A percentile compares a stretch with the other conserved stretches of the same genome.
Conservation (phyloP, 1,140 invertebrate genomes). For the Aphidius gifuensis region DNA sequence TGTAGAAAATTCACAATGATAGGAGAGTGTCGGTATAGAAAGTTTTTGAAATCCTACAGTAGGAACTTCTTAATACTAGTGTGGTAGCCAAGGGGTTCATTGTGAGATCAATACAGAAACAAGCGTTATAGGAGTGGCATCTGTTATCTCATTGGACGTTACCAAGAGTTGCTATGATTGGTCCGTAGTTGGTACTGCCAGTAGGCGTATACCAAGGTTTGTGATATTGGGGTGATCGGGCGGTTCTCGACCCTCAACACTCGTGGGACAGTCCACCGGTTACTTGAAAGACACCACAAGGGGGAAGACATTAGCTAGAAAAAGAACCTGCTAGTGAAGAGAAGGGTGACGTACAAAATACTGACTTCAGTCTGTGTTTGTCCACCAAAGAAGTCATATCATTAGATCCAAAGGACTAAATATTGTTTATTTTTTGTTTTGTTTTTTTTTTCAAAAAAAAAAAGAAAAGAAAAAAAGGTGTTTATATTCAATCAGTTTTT, state of each 20-base stretch:
- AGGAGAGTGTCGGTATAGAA: slow-evolving; percentile 19
- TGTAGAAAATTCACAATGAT: slow-evolving; percentile 11
- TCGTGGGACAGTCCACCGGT: slow-evolving; percentile 5
- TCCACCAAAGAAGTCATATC: slow-evolving; percentile 49
- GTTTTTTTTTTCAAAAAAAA: neutral
- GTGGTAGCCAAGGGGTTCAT: slow-evolving; percentile 43
- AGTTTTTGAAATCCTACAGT: slow-evolving; percentile 37
- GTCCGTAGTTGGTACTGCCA: slow-evolving; percentile 43
- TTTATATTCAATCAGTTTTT: no score
- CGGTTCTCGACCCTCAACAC: slow-evolving; percentile 31
- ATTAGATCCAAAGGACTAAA: neutral
- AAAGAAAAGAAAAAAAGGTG: no score
- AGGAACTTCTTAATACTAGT: slow-evolving; percentile 52
- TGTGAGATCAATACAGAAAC: slow-evolving; percentile 53
- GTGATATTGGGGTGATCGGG: slow-evolving; percentile 21
- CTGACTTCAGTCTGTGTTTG: slow-evolving; percentile 53
- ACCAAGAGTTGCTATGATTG: slow-evolving; percentile 40
- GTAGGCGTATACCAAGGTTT: slow-evolving; percentile 42
- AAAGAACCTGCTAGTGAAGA: slow-evolving; percentile 39
- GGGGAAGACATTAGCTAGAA: slow-evolving; percentile 35
- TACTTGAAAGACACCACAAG: slow-evolving; percentile 23
- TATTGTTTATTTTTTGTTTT: neutral
- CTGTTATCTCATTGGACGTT: slow-evolving; percentile 47
- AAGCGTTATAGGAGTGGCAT: slow-evolving; percentile 49
- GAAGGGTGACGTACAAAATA: slow-evolving; percentile 41